Evolutionary conservation across 2,113 vertebrate genomes (phyloP).

Genomic region (Desmodus rotundus): DNA sequence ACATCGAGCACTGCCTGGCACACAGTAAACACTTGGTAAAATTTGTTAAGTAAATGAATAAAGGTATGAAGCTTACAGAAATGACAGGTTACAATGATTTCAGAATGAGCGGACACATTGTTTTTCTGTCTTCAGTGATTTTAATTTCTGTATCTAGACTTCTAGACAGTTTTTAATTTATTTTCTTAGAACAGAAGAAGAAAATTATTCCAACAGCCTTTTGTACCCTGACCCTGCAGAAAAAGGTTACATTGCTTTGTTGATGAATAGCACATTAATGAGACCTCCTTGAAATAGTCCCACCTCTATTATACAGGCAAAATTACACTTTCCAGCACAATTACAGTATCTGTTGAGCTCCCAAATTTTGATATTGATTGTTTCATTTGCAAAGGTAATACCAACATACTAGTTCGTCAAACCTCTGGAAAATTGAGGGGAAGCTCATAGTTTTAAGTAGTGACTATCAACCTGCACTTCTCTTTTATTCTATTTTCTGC

Average conservation of each 20-base stretch:
- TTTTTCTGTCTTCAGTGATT: slow-evolving; percentile 27
- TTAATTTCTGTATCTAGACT: slow-evolving; percentile 11
- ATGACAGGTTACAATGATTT: not conserved
- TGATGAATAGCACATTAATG: slow-evolving; percentile 76
- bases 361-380: slow-evolving; percentile 72
- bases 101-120: not conserved
- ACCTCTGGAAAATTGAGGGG: slow-evolving; percentile 44
- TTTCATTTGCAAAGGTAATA: slow-evolving; percentile 72
- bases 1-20: not conserved
- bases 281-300: slow-evolving; percentile 79
- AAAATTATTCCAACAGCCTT: slow-evolving; percentile 67
- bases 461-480: not conserved
- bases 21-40: not conserved
- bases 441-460: slow-evolving; percentile 35
- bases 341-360: slow-evolving; percentile 77
- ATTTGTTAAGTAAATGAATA: slow-evolving; percentile 4
- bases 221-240: slow-evolving; percentile 66
- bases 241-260: slow-evolving; percentile 72
- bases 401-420: slow-evolving; percentile 60
- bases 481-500: not conserved
- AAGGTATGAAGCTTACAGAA: not conserved
- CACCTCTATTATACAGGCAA: slow-evolving; percentile 76
- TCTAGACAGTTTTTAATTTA: slow-evolving; percentile 55
- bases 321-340: slow-evolving; percentile 80
- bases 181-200: slow-evolving; percentile 72